Evolutionary conservation across 2,888 invertebrate genomes (phyloP).

Genomic region (Idaea dimidiata): DNA sequence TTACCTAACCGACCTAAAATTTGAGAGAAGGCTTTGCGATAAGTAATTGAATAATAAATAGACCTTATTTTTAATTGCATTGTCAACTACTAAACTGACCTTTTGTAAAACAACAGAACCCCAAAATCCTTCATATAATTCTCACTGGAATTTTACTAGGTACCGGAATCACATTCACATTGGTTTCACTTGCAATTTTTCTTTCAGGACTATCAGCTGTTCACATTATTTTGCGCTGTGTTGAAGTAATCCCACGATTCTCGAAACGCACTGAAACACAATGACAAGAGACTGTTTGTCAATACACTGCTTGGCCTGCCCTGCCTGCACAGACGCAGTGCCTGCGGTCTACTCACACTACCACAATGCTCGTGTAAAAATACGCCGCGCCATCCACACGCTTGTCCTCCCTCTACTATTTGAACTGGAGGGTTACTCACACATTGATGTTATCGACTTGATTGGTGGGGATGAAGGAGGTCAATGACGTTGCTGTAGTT

Average conservation of each 20-base stretch:
- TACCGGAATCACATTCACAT: conserved; percentile 31
- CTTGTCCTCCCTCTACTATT: conserved; percentile 23
- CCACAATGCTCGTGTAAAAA: conserved; percentile 12
- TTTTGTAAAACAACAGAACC: not conserved
- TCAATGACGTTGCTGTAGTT: conserved; percentile 65
- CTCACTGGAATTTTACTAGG: conserved; percentile 34
- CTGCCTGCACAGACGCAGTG: conserved; percentile 46
- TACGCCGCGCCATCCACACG: conserved; percentile 20
- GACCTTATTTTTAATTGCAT: not conserved
- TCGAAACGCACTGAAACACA: conserved; percentile 70
- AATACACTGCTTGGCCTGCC: conserved; percentile 49
- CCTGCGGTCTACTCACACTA: conserved; percentile 58
- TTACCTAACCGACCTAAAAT: not conserved
- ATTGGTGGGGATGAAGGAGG: conserved; percentile 57
- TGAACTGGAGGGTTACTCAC: conserved; percentile 7
- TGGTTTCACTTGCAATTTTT: conserved; percentile 34
- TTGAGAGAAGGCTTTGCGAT: not conserved
- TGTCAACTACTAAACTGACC: not conserved
- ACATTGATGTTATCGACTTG: conserved; percentile 51
- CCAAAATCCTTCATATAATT: not conserved
- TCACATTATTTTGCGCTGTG: conserved; percentile 49
- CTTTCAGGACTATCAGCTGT: conserved; percentile 55
- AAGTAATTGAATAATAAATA: not conserved
- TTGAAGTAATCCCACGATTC: conserved; percentile 52
- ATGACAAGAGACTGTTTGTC: conserved; percentile 74